Conservation (phyloP, 2,797 vertebrate genomes). For the Anableps anableps region DNA sequence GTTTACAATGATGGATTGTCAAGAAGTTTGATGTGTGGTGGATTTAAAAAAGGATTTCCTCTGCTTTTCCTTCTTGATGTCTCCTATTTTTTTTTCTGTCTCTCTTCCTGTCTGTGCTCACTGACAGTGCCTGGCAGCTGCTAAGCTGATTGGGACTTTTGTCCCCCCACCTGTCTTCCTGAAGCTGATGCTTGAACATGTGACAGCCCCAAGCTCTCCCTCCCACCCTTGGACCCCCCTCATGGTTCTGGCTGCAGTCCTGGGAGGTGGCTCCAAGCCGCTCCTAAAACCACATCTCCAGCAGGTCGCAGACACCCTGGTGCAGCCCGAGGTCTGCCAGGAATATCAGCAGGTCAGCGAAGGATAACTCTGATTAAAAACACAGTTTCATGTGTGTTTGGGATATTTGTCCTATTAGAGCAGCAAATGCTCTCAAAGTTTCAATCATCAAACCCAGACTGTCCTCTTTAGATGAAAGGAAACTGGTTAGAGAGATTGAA, state of each 20-base stretch:
- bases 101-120: constrained; percentile 27
- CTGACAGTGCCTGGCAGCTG: constrained; percentile 84
- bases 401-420: background rate
- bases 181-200: constrained; percentile 84
- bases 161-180: constrained; percentile 88
- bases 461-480: background rate
- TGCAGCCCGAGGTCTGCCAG: constrained; percentile 83
- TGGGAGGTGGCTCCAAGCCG: constrained; percentile 84
- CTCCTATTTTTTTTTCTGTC: constrained; percentile 9
- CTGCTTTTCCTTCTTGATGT: constrained; percentile 7
- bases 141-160: constrained; percentile 89
- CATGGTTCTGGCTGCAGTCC: constrained; percentile 85
- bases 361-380: constrained; percentile 23
- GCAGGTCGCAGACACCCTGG: constrained; percentile 76
- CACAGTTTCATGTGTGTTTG: background rate
- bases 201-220: constrained; percentile 75
- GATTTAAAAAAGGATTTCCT: constrained; percentile 40
- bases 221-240: constrained; percentile 83
- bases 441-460: background rate
- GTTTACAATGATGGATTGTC: constrained; percentile 37
- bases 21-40: constrained; percentile 43
- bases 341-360: constrained; percentile 87
- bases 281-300: constrained; percentile 84
- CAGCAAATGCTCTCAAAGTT: background rate
- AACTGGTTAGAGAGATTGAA: background rate